Evolutionary conservation across 2,113 vertebrate species (phyloP), one percentile per base, ranked within the genome.

Genomic region (Ammodytes marinus): DNA sequence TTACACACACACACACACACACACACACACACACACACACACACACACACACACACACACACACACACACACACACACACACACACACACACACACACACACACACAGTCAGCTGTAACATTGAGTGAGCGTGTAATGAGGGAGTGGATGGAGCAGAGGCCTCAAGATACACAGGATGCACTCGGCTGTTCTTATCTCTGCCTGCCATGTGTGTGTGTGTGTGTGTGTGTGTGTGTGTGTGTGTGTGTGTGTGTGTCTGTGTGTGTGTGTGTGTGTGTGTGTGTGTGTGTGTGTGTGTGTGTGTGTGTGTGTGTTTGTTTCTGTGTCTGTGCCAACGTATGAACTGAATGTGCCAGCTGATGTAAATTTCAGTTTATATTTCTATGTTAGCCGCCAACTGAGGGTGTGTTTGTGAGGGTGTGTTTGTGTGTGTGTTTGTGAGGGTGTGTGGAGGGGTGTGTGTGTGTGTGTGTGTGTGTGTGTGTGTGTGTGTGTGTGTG

Each of bases 121-220:
- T 75, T 13, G 61, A 35, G 79, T 13, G 61, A 35, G 67, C 45
- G 80, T 79, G 67, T 69, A 49, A 35, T 14, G 66, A 85, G 76
- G 86, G 87, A 84, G 89, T 83, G 89, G 77, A 86, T n/a, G n/a
- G n/a, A n/a, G n/a, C n/a, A n/a, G n/a, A 27, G 50, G 71, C 82
- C 72, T 83, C 55, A 80, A 80, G 73, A 83, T 69, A 80, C 53
- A 49, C 80, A 80, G 61, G 69, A 85, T 65, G 45, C 43, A 60
- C 46, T 40, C 39, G 1, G 54, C 60, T 27, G n/a, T 42, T 17
- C 77, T 88, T 91, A 91, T 91, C 88, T 82, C 57, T 63, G 71
- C 47, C 77, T 67, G 14, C 75, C 84, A 74, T 72, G 63, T 69
- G 52, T 72, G 0, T 35, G 9, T 37, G 11, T 55, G 35, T 49